Evolutionary conservation across 2,113 vertebrate species (phyloP).

Genomic region (Thymallus thymallus): DNA sequence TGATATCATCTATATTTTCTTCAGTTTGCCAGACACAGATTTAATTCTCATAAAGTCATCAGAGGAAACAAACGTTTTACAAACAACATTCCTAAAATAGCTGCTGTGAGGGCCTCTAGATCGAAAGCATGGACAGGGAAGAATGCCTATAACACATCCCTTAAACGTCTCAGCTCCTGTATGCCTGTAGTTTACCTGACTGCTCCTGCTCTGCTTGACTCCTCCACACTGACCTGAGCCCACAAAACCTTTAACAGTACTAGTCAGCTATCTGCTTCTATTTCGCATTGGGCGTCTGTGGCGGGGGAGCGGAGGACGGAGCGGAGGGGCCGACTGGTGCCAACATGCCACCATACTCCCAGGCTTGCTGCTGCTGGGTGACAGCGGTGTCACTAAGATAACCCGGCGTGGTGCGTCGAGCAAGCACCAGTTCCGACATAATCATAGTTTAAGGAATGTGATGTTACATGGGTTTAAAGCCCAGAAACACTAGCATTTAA

Average conservation of each 20-base stretch:
- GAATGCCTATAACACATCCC: not conserved
- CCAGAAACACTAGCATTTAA: constrained; percentile 32
- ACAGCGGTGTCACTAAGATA: constrained; percentile 70
- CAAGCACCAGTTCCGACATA: constrained; percentile 45
- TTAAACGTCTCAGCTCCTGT: not conserved
- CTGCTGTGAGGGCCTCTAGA: not conserved
- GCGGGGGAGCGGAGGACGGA: not conserved
- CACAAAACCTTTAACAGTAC: constrained; percentile 62
- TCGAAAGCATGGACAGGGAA: not conserved
- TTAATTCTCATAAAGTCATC: not conserved
- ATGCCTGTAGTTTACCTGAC: not conserved
- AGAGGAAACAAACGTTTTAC: not conserved
- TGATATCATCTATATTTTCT: not conserved
- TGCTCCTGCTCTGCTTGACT: constrained; percentile 17
- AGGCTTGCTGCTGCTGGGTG: constrained; percentile 54
- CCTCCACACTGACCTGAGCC: constrained; percentile 46
- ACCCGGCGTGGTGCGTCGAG: constrained; percentile 41
- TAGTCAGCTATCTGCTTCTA: constrained; percentile 70
- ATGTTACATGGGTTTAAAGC: constrained; percentile 46
- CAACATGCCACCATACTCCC: constrained; percentile 45
- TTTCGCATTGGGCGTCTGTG: constrained; percentile 56
- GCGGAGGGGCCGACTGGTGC: constrained; percentile 47
- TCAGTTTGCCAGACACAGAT: not conserved
- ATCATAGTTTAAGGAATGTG: constrained; percentile 39
- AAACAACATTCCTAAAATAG: not conserved